Evolutionary conservation across 2,888 invertebrate species (phyloP).

Genomic region (Thalpophila matura): DNA sequence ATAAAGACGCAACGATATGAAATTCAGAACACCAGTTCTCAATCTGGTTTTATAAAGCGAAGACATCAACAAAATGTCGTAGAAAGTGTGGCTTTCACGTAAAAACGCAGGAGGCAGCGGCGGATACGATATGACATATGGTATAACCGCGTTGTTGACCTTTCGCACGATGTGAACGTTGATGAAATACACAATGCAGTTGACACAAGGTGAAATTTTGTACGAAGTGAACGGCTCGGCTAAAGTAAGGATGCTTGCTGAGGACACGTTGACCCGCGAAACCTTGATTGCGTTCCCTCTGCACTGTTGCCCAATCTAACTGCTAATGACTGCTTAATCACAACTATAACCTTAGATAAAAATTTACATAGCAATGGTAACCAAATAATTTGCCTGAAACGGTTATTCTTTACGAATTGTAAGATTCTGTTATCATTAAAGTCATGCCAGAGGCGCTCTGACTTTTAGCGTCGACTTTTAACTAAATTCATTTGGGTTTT

Average conservation of each 20-base stretch:
- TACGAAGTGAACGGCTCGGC: constrained; percentile 82
- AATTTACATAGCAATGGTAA: constrained; percentile 61
- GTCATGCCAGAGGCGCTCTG: constrained; percentile 17
- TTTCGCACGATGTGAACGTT: constrained; percentile 72
- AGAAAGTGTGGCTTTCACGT: constrained; percentile 66
- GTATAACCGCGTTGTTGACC: constrained; percentile 71
- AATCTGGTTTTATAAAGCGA: constrained; percentile 49
- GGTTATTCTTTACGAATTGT: constrained; percentile 41
- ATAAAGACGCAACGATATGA: constrained; percentile 44
- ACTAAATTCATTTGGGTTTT: constrained; percentile 32
- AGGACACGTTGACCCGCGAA: constrained; percentile 76
- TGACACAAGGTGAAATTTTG: constrained; percentile 86
- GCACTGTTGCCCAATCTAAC: constrained; percentile 70
- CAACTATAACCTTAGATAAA: constrained; percentile 60
- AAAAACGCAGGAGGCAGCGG: constrained; percentile 47
- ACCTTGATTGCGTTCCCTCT: constrained; percentile 77
- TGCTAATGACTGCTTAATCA: constrained; percentile 63
- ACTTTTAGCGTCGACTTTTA: constrained; percentile 26
- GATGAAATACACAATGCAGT: constrained; percentile 78
- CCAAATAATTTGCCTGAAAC: constrained; percentile 51
- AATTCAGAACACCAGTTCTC: constrained; percentile 51
- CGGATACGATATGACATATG: constrained; percentile 66
- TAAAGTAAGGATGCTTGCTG: constrained; percentile 78
- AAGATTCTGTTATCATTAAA: constrained; percentile 32
- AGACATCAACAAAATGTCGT: constrained; percentile 55